These are phyloP conservation scores for Acridotheres tristis DNA, from an alignment of 2,797 vertebrate genomes.

Conservation along the genomic window DNA sequence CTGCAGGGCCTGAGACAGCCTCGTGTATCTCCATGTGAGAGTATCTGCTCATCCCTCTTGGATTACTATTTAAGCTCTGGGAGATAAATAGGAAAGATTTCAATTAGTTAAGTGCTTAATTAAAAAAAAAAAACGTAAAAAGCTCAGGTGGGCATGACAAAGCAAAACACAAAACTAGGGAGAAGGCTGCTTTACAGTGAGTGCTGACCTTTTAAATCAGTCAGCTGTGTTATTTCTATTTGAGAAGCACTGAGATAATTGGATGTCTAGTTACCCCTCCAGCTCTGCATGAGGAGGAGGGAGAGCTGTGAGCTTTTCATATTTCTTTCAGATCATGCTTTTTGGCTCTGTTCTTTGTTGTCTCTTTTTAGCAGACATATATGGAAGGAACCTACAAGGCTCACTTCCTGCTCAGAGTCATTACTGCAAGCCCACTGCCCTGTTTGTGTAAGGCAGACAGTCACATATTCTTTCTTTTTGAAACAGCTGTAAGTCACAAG, in stretches of 20 bases:
- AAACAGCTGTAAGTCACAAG: not conserved
- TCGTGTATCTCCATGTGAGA: accelerated
- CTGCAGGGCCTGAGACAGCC: not conserved
- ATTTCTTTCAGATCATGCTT: not conserved
- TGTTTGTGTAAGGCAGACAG: not conserved
- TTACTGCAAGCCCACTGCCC: not conserved
- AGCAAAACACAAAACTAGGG: not conserved
- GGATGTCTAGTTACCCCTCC: not conserved
- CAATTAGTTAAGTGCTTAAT: not conserved
- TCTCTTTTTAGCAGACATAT: not conserved
- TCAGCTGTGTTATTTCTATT: not conserved
- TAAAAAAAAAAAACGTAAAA: not conserved
- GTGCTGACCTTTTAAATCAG: not conserved
- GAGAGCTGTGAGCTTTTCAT: not conserved
- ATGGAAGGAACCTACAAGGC: not conserved
- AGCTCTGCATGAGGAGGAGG: not conserved
- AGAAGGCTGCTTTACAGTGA: not conserved
- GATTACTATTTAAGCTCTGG: not conserved
- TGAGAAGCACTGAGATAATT: not conserved
- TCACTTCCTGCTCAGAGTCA: not conserved
- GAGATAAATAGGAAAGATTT: not conserved
- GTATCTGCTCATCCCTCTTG: not conserved
- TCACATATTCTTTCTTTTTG: not conserved
- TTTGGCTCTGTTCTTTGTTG: not conserved
- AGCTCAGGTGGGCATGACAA: not conserved